Base-by-base conservation (phyloP, 1,140 invertebrate genomes). In the Procambarus virginalis region DNA sequence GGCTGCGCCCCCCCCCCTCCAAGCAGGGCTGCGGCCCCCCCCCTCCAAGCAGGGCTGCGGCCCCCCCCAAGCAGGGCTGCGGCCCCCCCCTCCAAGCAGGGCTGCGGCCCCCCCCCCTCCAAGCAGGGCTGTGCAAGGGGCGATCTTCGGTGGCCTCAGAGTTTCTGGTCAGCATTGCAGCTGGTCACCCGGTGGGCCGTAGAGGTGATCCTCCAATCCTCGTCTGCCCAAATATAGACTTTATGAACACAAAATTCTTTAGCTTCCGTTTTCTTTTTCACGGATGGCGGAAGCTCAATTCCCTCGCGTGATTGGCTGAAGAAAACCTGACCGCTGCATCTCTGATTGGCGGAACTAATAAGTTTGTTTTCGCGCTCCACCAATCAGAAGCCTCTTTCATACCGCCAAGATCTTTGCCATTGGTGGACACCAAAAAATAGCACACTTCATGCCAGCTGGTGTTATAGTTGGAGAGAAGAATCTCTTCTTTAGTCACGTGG, bases 291-390 rank as follows among this genome's bases (percentile, higher is more conserved):
- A 22, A 73, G 68, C 34, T 73, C 22, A 5, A 22, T 73, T 73
- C 68, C 22, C n/a, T 20, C 68, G 68, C 68, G 68, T 73, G 68
- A 73, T 73, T 73, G 68, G 68, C n/a, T 34, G 68, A 34, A 73
- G 68, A 73, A 73, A 73, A 34, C n/a, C 68, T 73, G 68, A 73
- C 68, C 68, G n/a, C n/a, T 73, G 68, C 68, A 73, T 34, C 68
- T 73, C 68, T 73, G 68, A 73, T 73, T 73, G 68, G 68, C 22
- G 68, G 68, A 73, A 73, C 68, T 73, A 73, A 73, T 73, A 34
- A 73, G 68, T 73, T 34, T 73, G 68, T 73, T 73, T 73, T 73
- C 68, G 22, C 68, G 68, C 68, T 34, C 22, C 68, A 34, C 68
- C 68, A 73, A 34, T 73, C 68, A 73, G 64, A 17, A 68, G 64